phyloP scores from a whole-genome alignment of 2,888 invertebrate species.

The Plebejus melissa region DNA sequence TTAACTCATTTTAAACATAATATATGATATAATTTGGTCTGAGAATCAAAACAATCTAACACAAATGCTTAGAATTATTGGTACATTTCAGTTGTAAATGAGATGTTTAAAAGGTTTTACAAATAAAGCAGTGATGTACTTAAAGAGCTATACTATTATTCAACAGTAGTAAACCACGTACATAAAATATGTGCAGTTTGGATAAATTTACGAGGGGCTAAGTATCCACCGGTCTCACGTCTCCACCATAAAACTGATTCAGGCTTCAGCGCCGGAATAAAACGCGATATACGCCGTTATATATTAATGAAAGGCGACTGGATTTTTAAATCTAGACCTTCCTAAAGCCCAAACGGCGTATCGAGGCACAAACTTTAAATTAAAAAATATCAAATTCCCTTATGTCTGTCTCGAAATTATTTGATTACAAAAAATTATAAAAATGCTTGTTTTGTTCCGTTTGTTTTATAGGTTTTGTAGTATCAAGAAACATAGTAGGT shows the following conservation, averaged over 20 bases:
- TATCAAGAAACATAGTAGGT: too few species aligned
- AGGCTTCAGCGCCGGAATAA: constrained; percentile 47
- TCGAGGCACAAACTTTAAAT: not conserved
- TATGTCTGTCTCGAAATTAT: too few species aligned
- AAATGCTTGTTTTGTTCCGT: too few species aligned
- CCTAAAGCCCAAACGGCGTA: not conserved
- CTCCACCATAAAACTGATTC: constrained; percentile 66
- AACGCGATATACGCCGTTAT: constrained; percentile 43
- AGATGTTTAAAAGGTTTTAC: constrained; percentile 18
- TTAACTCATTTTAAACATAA: not conserved
- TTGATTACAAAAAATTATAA: too few species aligned
- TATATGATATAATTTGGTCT: not conserved
- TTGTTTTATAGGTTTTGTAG: too few species aligned
- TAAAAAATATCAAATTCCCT: too few species aligned
- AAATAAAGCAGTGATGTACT: constrained; percentile 18
- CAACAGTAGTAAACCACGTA: constrained; percentile 35
- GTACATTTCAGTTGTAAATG: not conserved
- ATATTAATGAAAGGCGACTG: constrained; percentile 36
- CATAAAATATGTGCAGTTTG: constrained; percentile 44
- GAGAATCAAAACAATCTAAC: not conserved
- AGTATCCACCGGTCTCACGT: constrained; percentile 61
- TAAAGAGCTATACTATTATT: constrained; percentile 26
- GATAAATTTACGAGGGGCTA: constrained; percentile 60
- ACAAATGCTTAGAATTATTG: not conserved
- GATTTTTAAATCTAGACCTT: constrained; percentile 25